These are phyloP conservation scores for Oxyura jamaicensis DNA, from an alignment of 2,113 vertebrate genomes.

Conservation along the genomic window DNA sequence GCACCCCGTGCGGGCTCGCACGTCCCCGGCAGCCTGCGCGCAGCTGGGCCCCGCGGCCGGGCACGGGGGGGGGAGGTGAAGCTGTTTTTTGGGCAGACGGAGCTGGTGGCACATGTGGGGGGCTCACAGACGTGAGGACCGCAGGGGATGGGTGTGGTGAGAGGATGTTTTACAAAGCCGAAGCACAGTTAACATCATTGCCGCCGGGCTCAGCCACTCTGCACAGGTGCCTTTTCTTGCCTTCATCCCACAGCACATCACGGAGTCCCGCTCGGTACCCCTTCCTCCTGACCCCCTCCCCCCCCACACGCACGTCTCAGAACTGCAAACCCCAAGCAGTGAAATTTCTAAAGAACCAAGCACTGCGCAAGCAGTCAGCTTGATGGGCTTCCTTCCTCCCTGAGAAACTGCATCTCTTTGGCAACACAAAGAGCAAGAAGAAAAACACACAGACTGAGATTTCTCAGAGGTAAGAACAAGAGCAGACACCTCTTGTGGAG, in stretches of 20 bases:
- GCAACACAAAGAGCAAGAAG: background rate
- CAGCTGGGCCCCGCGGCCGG: background rate
- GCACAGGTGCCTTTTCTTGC: background rate
- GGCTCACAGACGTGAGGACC: background rate
- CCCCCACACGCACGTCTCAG: background rate
- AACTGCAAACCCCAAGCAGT: background rate
- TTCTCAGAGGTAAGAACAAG: background rate
- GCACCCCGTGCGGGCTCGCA: slow-evolving; percentile 25
- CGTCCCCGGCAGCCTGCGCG: background rate
- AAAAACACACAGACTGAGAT: background rate
- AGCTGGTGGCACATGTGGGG: background rate
- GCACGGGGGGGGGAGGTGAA: background rate
- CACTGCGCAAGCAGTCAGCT: background rate
- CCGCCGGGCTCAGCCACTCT: background rate
- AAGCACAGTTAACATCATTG: background rate
- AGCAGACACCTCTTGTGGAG: accelerated
- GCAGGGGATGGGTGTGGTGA: background rate
- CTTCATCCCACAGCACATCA: background rate
- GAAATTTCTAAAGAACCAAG: slow-evolving; percentile 23
- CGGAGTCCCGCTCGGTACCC: background rate
- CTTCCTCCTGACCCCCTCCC: background rate
- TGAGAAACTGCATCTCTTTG: background rate
- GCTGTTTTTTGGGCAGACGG: background rate
- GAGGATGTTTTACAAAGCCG: background rate
- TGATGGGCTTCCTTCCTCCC: background rate